These are phyloP conservation scores for Himalopsyche kuldschensis DNA, from an alignment of 2,888 invertebrate genomes.

Conservation along the genomic window DNA sequence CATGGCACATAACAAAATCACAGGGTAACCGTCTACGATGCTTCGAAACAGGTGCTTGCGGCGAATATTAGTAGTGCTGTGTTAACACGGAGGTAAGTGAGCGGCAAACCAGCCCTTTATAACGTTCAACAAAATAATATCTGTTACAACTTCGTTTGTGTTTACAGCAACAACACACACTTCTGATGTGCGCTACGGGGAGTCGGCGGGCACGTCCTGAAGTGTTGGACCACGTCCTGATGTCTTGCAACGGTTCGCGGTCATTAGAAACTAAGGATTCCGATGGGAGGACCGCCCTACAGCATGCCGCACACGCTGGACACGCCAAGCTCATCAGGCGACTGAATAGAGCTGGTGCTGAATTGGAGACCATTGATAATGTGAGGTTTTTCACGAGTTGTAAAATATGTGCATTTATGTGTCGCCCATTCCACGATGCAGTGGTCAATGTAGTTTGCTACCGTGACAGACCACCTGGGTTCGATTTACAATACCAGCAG, in stretches of 20 bases:
- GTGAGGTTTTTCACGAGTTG: constrained; percentile 51
- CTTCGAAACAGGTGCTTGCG: too few relatives aligned
- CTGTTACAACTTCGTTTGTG: not conserved
- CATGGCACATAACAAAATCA: too few relatives aligned
- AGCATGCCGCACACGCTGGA: constrained; percentile 75
- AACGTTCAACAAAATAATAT: not conserved
- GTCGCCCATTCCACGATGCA: too few relatives aligned
- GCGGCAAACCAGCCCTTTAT: too few relatives aligned
- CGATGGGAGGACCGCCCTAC: constrained; percentile 74
- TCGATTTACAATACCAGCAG: too few relatives aligned
- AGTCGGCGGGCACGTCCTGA: constrained; percentile 68
- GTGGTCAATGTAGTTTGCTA: too few relatives aligned
- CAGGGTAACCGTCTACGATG: too few relatives aligned
- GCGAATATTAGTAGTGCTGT: too few relatives aligned
- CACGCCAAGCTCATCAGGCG: constrained; percentile 67
- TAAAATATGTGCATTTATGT: not conserved
- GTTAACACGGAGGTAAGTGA: too few relatives aligned
- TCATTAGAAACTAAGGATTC: constrained; percentile 63
- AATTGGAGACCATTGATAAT: constrained; percentile 70
- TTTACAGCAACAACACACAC: constrained; percentile 68
- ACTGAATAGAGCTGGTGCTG: constrained; percentile 69
- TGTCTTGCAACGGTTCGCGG: not conserved
- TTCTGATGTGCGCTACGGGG: constrained; percentile 76
- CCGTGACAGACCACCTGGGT: too few relatives aligned
- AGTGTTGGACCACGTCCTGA: constrained; percentile 66